phyloP scores from a whole-genome alignment of 53 echinoderm and acorn worm species.

The Echinarachnius parma region DNA sequence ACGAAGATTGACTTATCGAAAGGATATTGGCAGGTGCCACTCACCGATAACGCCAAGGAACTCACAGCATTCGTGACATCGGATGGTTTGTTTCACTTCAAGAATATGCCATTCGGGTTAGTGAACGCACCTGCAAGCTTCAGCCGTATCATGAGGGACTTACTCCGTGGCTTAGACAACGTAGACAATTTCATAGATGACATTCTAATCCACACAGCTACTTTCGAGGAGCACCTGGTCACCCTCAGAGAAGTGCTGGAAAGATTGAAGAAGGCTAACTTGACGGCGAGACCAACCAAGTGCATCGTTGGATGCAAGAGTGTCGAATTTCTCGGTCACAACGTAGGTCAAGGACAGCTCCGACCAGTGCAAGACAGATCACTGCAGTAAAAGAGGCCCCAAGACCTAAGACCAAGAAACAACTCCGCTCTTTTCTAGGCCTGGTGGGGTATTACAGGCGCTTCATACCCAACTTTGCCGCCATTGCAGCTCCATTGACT shows the following conservation, averaged over 20 bases:
- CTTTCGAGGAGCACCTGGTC: slow-evolving; percentile 57
- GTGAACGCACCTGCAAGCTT: slow-evolving; percentile 49
- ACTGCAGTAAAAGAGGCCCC: slow-evolving; percentile 24
- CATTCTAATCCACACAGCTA: slow-evolving; percentile 52
- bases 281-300: slow-evolving; percentile 54
- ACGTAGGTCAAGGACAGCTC: slow-evolving; percentile 33
- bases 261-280: slow-evolving; percentile 25
- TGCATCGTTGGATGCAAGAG: slow-evolving; percentile 48
- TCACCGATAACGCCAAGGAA: slow-evolving; percentile 11
- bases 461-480: slow-evolving; percentile 53
- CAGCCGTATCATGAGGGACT: slow-evolving; percentile 33
- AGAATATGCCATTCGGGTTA: slow-evolving; percentile 44
- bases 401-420: slow-evolving; percentile 51
- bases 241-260: slow-evolving; percentile 36
- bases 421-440: slow-evolving; percentile 33
- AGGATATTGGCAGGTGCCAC: slow-evolving; percentile 55
- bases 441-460: slow-evolving; percentile 40
- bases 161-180: slow-evolving; percentile 15
- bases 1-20: slow-evolving; percentile 32
- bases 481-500: slow-evolving; percentile 37
- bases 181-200: slow-evolving; percentile 48
- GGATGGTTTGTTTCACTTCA: slow-evolving; percentile 41
- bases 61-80: slow-evolving; percentile 36
- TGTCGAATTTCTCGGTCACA: slow-evolving; percentile 65
- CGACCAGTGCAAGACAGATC: slow-evolving; percentile 49